Base-by-base conservation (phyloP, 2,888 invertebrate species). In the Chesias legatella region DNA sequence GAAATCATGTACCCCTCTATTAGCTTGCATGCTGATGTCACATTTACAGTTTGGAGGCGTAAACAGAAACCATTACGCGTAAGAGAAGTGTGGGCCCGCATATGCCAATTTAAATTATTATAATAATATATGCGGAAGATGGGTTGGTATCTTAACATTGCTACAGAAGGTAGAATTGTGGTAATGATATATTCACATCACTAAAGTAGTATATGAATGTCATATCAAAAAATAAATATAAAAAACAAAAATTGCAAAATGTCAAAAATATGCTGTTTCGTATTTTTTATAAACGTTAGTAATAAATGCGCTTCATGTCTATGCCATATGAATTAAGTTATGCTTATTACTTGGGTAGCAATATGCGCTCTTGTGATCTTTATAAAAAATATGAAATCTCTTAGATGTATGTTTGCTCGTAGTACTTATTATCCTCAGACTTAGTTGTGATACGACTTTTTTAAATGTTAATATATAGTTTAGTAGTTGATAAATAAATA, bases 161-260 rank as follows among this genome's bases (percentile, higher is more conserved):
- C 5, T 7, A 10, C 5, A 9, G 9, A 9, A 42, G 49, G 37
- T 33, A 41, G 46, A 41, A 33, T 51, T 48, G 60, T 17, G 13
- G 53, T 52, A 35, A 51, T 57, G 50, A 58, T 55, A 44, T 39
- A 53, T 60, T 59, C 54, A 60, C 60, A 53, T 63, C 57, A 53
- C 45, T 48, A 61, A 56, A 44, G 66, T 73, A 75, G 67, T 62
- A 48, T 65, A 63, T 60, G 51, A 31, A 17, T 17, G 62, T 69
- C 73, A 72, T 73, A 70, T 70, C 58, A 73, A 76, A 67, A 81
- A 77, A 69, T 56, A 58, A 77, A 70, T 77, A 79, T 83, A 82
- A 81, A 61, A 53, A 67, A 74, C 82, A 82, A 82, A 75, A 46
- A 41, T 68, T 67, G 67, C 60, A 79, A 82, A 81, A 79, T 61